These are phyloP conservation scores for Galeruca laticollis DNA, from an alignment of 2,888 invertebrate species.

Conservation along the genomic window DNA sequence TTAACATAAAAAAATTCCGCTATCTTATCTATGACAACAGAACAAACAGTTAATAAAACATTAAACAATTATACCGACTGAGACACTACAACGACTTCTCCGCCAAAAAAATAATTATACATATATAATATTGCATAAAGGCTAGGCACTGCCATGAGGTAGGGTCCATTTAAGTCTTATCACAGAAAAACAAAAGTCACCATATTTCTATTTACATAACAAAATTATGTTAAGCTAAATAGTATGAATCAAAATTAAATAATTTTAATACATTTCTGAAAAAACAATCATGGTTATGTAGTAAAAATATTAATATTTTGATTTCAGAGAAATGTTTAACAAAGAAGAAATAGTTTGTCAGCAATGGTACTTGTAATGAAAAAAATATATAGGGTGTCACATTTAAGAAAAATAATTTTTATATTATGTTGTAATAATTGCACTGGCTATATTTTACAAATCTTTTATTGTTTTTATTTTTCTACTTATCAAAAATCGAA, in stretches of 20 bases:
- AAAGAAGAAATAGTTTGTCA: too few relatives aligned
- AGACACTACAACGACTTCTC: slow-evolving; percentile 34
- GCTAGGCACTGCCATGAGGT: slow-evolving; percentile 68
- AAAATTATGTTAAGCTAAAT: slow-evolving; percentile 47
- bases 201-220: slow-evolving; percentile 32
- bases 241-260: slow-evolving; percentile 39
- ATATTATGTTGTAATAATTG: too few relatives aligned
- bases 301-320: too few relatives aligned
- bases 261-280: slow-evolving; percentile 14
- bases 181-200: slow-evolving; percentile 64
- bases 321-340: too few relatives aligned
- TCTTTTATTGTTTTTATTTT: too few relatives aligned
- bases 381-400: too few relatives aligned
- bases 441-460: too few relatives aligned
- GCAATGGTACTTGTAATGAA: too few relatives aligned
- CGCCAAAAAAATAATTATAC: slow-evolving; percentile 28
- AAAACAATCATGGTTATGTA: neutral
- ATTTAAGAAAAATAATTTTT: too few relatives aligned
- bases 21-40: slow-evolving; percentile 44
- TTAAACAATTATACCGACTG: slow-evolving; percentile 24
- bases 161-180: slow-evolving; percentile 63
- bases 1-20: slow-evolving; percentile 55
- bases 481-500: too few relatives aligned
- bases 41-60: slow-evolving; percentile 35
- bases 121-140: slow-evolving; percentile 60